Evolutionary conservation across 2,113 vertebrate species (phyloP), one percentile per base, ranked within the genome.

Genomic region (Bothrops jararaca): DNA sequence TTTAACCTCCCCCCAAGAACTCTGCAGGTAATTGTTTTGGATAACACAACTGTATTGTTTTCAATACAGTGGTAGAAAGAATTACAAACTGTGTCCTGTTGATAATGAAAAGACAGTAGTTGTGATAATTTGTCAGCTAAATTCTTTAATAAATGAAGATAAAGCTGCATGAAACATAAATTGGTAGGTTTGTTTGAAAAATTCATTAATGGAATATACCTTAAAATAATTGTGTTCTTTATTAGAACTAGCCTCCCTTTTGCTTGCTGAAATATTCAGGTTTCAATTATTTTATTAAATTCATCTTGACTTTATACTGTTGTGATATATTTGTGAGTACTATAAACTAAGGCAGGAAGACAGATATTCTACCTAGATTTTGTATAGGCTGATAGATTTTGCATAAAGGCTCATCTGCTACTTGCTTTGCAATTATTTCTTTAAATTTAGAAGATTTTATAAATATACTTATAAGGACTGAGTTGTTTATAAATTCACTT

Each of bases 1-100:
- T 95, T 95, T 97, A 96, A 96, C 96, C 96, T 95, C 91, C 92
- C 95, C 96, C 92, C 93, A 1, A 92, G 93, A 96, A 97, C 92
- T 96, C 93, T 91, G 64, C 53, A 92, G 94, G 88, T 95, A 97
- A 97, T 96, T 95, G 96, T 96, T 94, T 91, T 80, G 89, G 96
- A 94, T 86, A 95, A 92, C 58, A 48, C 93, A 92, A 94, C 93
- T 96, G 94, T 94, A 95, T 80, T 86, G 93, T 94, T 92, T 94
- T 93, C 3, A 92, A 89, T n/a, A 94, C 5, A 92, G 86, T 39
- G 92, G 91, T 91, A 92, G 60, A 92, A 96, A 95, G 93, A 94
- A 91, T 93, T 96, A 93, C 54, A 95, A 96, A 96, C 93, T 94
- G 92, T 91, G 93, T 96, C 93, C 92, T 95, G 89, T 24, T 93